Conservation (phyloP, 2,113 vertebrate species). For the Pelecanus crispus region DNA sequence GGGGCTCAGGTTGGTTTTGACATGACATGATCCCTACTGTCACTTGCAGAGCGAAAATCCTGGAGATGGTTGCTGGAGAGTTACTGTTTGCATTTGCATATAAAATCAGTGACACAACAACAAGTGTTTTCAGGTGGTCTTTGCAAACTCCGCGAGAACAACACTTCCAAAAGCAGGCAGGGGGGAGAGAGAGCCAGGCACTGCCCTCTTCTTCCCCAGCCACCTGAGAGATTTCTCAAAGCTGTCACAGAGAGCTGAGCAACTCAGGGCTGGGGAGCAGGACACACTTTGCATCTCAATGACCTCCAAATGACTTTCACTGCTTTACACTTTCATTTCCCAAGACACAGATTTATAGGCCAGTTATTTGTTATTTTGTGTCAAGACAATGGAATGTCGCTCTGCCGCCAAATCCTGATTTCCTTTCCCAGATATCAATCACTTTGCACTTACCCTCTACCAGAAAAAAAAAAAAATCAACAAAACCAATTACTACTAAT, state of each 20-base stretch:
- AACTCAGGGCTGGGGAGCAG: background rate
- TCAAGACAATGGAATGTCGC: slow-evolving; percentile 49
- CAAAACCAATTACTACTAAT: background rate
- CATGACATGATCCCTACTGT: background rate
- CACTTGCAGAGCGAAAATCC: background rate
- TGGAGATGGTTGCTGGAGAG: background rate
- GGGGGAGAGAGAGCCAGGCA: background rate
- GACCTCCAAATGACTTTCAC: slow-evolving; percentile 53
- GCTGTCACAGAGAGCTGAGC: background rate
- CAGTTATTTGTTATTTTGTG: slow-evolving; percentile 41
- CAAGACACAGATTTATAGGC: slow-evolving; percentile 19
- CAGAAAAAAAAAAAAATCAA: background rate
- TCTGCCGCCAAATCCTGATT: slow-evolving; percentile 30
- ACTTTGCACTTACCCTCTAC: slow-evolving; percentile 20
- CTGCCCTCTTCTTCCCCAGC: background rate
- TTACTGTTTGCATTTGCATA: background rate
- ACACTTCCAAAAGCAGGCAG: background rate
- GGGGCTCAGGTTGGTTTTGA: background rate
- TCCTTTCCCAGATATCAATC: slow-evolving; percentile 56
- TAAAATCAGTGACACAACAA: background rate
- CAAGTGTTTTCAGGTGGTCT: background rate
- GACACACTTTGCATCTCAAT: background rate
- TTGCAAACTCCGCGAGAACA: background rate
- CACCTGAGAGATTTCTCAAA: background rate
- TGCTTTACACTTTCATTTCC: slow-evolving; percentile 51